Evolutionary conservation across 1,140 invertebrate genomes (phyloP).

Genomic region (Scaptomyza hsui): DNA sequence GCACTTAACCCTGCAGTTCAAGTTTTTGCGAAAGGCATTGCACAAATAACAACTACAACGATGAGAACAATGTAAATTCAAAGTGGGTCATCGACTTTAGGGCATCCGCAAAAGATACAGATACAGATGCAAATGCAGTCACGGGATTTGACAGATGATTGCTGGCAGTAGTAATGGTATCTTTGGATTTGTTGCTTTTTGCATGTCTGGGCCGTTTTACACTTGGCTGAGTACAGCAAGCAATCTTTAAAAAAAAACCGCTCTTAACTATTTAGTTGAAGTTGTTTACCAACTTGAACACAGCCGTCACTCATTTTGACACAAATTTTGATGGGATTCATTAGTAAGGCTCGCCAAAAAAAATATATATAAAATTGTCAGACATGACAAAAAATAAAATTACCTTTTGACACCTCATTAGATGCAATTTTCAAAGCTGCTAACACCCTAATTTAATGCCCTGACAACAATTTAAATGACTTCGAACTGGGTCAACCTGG

Average conservation of each 20-base stretch:
- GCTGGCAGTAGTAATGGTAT: not conserved
- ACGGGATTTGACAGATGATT: conserved; percentile 51
- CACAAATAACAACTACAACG: conserved; percentile 16
- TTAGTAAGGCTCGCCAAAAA: not conserved
- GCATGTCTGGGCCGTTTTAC: conserved; percentile 42
- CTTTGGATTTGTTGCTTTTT: conserved; percentile 6
- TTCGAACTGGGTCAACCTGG: conserved; percentile 53
- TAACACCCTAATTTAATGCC: conserved; percentile 36
- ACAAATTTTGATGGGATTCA: conserved; percentile 43
- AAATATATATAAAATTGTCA: not conserved
- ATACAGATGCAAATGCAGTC: conserved; percentile 23
- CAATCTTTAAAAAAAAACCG: conserved; percentile 34
- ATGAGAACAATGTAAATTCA: conserved; percentile 64
- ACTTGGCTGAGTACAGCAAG: conserved; percentile 57
- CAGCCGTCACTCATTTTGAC: conserved; percentile 38
- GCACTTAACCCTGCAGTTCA: conserved; percentile 58
- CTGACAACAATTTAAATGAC: conserved; percentile 3
- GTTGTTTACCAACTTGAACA: not conserved
- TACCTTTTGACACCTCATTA: conserved; percentile 64
- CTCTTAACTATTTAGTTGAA: conserved; percentile 5
- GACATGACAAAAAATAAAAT: conserved; percentile 50
- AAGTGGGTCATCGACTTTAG: conserved; percentile 62
- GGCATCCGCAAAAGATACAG: conserved; percentile 34
- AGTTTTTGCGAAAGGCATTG: conserved; percentile 44
- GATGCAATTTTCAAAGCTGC: conserved; percentile 39